Evolutionary conservation across 2,797 vertebrate genomes (phyloP).

Genomic region (Molossus molossus): DNA sequence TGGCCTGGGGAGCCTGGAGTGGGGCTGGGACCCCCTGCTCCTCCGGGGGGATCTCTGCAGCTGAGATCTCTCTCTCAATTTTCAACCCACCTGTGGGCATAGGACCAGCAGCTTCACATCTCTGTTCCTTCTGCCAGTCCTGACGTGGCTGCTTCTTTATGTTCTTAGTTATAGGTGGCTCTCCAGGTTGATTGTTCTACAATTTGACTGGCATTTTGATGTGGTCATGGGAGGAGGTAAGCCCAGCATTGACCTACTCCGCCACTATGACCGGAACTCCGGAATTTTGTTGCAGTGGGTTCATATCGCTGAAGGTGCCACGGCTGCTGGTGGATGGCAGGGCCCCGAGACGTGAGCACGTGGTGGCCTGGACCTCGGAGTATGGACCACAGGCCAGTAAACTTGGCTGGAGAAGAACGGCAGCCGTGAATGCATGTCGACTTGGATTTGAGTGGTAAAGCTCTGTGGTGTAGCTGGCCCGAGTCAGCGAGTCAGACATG

Average conservation of each 20-base stretch:
- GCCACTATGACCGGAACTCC: not conserved
- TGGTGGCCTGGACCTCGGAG: slow-evolving; percentile 98
- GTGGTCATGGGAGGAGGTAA: not conserved
- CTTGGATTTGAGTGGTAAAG: slow-evolving; percentile 99
- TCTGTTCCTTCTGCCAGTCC: not conserved
- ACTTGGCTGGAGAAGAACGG: slow-evolving; percentile 98
- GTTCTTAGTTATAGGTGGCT: not conserved
- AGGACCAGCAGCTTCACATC: not conserved
- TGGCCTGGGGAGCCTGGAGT: not conserved
- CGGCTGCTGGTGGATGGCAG: not conserved
- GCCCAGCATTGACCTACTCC: not conserved
- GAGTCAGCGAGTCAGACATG: slow-evolving; percentile 88
- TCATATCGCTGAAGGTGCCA: not conserved
- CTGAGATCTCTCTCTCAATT: not conserved
- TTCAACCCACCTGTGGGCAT: not conserved
- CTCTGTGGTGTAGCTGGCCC: slow-evolving; percentile 89
- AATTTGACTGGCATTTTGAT: not conserved
- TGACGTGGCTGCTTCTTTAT: not conserved
- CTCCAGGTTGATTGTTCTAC: too few species aligned
- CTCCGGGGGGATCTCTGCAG: not conserved
- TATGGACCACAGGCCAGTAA: slow-evolving; percentile 97
- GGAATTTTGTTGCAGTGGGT: not conserved
- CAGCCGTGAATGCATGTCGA: slow-evolving; percentile 97
- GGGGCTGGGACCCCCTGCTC: not conserved
- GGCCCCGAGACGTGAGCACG: slow-evolving; percentile 95